Percentiles rank a stretch among this genome's conserved stretches.
These are phyloP conservation scores for Rhopalosiphum nymphaeae DNA, from an alignment of 2,888 invertebrate species.

Conservation along the genomic window DNA sequence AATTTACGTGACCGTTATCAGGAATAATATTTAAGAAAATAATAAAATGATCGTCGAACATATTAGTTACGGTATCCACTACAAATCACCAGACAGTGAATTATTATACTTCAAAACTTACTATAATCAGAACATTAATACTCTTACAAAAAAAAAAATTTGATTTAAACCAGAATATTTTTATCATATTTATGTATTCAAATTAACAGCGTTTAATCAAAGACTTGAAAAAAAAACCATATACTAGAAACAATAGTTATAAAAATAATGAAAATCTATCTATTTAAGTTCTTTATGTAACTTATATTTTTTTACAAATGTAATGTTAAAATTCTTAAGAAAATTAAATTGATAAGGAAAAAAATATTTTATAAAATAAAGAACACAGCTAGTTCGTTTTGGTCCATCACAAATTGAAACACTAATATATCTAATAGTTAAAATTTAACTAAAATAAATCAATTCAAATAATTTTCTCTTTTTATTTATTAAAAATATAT, in stretches of 20 bases:
- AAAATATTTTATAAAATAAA: neutral
- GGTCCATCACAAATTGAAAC: neutral
- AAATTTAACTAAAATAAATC: neutral
- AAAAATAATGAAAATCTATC: neutral
- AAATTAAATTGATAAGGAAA: neutral
- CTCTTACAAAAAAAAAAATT: neutral
- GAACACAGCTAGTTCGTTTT: neutral
- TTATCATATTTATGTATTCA: neutral
- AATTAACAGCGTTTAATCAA: neutral
- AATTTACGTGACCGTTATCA: neutral
- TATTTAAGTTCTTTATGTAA: neutral
- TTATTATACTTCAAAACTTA: neutral
- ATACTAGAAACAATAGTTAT: neutral
- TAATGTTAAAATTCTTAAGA: neutral
- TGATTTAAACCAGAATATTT: neutral
- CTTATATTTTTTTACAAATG: neutral
- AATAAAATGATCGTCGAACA: neutral
- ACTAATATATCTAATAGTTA: neutral
- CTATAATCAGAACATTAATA: neutral
- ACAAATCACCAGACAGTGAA: neutral
- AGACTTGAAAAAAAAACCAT: neutral
- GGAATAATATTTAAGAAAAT: neutral
- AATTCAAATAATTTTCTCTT: neutral
- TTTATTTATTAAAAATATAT: neutral
- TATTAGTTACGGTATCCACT: neutral